Base-by-base conservation (phyloP, 2,888 invertebrate species). In the Lysandra coridon region DNA sequence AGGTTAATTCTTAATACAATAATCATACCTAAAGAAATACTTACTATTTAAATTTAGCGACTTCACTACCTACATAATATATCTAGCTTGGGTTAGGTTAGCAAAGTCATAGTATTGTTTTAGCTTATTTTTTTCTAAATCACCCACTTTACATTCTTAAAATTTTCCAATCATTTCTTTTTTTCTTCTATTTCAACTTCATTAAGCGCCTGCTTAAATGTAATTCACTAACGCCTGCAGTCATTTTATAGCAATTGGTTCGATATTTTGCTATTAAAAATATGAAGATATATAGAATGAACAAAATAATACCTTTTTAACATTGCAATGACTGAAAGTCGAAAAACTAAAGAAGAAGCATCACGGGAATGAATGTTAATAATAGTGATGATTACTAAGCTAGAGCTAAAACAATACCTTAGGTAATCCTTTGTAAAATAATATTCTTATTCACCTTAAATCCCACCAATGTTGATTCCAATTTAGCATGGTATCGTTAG, bases 401-500 rank as follows among this genome's bases (percentile, higher is more conserved):
- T 44, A 44, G 44, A 44, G 44, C 10, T 49, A 49, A 49, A 49
- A 49, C 1, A 49, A 49, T 49, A 49, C 49, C 44, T 2, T 33
- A 33, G 2, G 33, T 12, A 49, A 49, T 10, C 49, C 10, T 49
- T 10, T 49, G 49, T 49, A 49, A 37, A 60, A 60, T 17, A 30
- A 37, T 73, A 76, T 14, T 69, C 79, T 3, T 79, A 10, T 75
- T 78, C 83, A 92, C 94, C 94, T 90, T 1, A 94, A 84, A 80
- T 92, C 86, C 95, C 95, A 95, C 94, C 94, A 95, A 85, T 91
- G 90, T 80, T 90, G 85, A 82, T 94, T 94, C 92, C 92, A 93
- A 81, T 91, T 87, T 23, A 90, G 88, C 80, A 90, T 81, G 78
- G 86, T 89, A 33, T 84, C 88, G 73, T 93, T 91, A 0, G 88